Conservation (phyloP, 2,113 vertebrate species). For the Leptobrachium leishanense region DNA sequence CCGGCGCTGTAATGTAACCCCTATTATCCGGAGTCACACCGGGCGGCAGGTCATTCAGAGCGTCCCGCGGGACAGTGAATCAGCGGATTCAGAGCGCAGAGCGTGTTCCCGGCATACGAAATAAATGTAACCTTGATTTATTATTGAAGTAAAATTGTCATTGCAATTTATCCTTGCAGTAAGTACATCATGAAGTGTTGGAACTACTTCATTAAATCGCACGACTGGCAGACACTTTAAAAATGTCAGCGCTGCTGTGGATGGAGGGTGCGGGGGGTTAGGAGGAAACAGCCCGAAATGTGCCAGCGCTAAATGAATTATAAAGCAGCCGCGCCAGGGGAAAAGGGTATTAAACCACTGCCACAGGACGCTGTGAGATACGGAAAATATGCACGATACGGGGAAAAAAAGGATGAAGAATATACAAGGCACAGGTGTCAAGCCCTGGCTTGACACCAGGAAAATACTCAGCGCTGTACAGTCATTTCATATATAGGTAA, state of each 20-base stretch:
- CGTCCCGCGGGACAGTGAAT: background rate
- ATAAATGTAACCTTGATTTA: constrained; percentile 45
- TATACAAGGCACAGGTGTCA: no score
- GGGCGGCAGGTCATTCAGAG: background rate
- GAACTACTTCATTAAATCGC: constrained; percentile 35
- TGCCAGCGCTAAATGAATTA: background rate
- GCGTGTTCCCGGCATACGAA: constrained; percentile 12
- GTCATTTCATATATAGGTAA: no score
- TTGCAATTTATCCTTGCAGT: constrained; percentile 45
- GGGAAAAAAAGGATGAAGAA: no score
- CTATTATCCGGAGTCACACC: no score
- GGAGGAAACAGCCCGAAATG: background rate
- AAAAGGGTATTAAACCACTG: background rate
- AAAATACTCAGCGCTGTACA: no score
- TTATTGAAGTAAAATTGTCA: constrained; percentile 38
- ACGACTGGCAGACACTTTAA: constrained; percentile 11
- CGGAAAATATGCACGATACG: no score
- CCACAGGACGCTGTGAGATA: no score
- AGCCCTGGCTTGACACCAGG: no score
- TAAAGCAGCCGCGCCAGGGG: constrained; percentile 3
- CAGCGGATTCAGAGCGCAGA: constrained; percentile 18
- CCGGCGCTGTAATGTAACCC: no score
- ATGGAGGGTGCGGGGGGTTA: constrained; percentile 19
- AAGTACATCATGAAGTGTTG: constrained; percentile 33
- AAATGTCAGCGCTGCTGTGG: constrained; percentile 17